Evolutionary conservation across 2,797 vertebrate species (phyloP).

Genomic region (Myotis daubentonii): DNA sequence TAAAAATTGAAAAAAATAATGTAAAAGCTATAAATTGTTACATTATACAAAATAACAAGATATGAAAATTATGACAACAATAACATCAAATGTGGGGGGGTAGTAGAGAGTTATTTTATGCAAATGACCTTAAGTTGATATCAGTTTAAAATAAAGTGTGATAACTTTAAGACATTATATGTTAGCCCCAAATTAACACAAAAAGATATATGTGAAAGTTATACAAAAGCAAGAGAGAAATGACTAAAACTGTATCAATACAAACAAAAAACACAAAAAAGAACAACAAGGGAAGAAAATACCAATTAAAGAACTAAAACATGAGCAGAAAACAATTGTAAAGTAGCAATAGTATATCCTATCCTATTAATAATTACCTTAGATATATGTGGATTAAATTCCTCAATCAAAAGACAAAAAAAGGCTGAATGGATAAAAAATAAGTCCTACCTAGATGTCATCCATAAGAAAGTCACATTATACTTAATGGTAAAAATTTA

Average conservation of each 20-base stretch:
- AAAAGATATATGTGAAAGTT: neutral
- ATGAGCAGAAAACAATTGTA: neutral
- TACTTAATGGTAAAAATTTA: too few relatives aligned
- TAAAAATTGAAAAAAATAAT: neutral
- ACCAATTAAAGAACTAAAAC: neutral
- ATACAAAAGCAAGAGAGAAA: neutral
- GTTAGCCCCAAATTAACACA: neutral
- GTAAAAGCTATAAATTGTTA: neutral
- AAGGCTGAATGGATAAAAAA: neutral
- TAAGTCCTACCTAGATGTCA: neutral
- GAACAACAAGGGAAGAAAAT: neutral
- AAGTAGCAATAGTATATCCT: neutral
- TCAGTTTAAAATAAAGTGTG: neutral
- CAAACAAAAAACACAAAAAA: neutral
- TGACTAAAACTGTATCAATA: neutral
- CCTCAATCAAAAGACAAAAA: neutral
- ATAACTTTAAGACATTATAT: neutral
- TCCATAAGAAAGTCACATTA: neutral
- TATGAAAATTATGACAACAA: neutral
- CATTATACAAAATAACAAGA: neutral
- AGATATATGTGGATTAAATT: neutral
- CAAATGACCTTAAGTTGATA: neutral
- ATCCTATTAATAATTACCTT: neutral
- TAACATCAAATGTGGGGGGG: neutral
- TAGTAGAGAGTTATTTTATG: neutral